Conservation (phyloP, 2,797 vertebrate genomes). For the Numenius phaeopus region DNA sequence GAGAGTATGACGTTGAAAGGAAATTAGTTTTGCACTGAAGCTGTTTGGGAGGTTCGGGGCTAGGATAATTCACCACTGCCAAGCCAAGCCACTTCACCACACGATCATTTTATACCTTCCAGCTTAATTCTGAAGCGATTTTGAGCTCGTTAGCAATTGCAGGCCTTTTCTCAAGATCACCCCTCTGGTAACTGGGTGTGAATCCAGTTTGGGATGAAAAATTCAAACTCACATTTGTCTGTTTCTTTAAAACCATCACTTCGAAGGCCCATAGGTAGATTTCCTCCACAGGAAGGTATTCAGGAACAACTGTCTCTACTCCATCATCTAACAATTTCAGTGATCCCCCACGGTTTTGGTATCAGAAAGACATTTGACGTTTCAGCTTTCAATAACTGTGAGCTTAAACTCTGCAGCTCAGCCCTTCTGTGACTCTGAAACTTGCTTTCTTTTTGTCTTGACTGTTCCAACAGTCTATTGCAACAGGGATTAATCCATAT, state of each 20-base stretch:
- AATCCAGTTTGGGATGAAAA: background rate
- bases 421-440: background rate
- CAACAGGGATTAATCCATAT: background rate
- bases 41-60: background rate
- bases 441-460: background rate
- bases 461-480: background rate
- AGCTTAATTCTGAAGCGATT: background rate
- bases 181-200: background rate
- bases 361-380: background rate
- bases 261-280: background rate
- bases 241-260: background rate
- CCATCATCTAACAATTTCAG: background rate
- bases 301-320: background rate
- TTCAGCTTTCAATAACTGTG: background rate
- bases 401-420: background rate
- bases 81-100: background rate
- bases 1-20: background rate
- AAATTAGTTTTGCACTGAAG: background rate
- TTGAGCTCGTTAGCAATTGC: background rate
- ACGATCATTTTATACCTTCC: background rate
- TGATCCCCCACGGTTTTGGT: background rate
- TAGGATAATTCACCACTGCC: background rate
- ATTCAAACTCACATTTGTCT: background rate
- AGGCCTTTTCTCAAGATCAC: background rate
- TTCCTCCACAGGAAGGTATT: background rate